Evolutionary conservation across 2,888 invertebrate species (phyloP), one percentile per base, ranked within the genome.

Genomic region (Labia minor): DNA sequence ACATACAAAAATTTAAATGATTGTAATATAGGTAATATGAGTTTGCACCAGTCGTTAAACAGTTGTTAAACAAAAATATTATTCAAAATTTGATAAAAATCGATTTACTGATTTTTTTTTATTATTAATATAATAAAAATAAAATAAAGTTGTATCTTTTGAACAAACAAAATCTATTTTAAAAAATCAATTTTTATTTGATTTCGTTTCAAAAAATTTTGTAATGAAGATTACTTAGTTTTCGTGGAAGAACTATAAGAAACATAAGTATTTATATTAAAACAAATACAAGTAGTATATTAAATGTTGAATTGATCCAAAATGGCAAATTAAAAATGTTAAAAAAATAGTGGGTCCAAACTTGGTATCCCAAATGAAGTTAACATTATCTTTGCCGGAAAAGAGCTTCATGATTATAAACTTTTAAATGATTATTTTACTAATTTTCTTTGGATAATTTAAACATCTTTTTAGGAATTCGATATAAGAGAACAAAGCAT

Each of bases 371-470:
- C 87, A 0, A 83, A 85, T 61, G 86, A 89, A 74, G 82, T 89
- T 0, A 88, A 87, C 76, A 87, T 90, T 66, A 89, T 90, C 74
- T 88, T 90, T 75, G 89, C 89, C 37, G 89, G 90, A 1, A 89
- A 88, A 76, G 89, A 89, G 73, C 77, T 90, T 1, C 84, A 85
- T 71, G 87, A 90, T 77, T 82, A 85, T 0, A 85, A 72, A 75
- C 69, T n/a, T 61, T 62, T 19, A 62, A 26, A n/a, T 64, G 11
- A 62, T 19, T 4, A 11, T 26, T 20, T 1, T n/a, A 10, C 61
- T 20, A 61, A 8, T n/a, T 11, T 19, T 61, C 1, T 1, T 21
- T 1, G 19, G 62, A 21, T n/a, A 1, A 21, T 64, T 21, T 64
- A 68, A 66, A 70, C n/a, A n/a, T n/a, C n/a, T 71, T 73, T 76